Percentiles rank a stretch among this genome's conserved stretches.
phyloP scores from a whole-genome alignment of 2,888 invertebrate species.

The Aphelenchoides bicaudatus region DNA sequence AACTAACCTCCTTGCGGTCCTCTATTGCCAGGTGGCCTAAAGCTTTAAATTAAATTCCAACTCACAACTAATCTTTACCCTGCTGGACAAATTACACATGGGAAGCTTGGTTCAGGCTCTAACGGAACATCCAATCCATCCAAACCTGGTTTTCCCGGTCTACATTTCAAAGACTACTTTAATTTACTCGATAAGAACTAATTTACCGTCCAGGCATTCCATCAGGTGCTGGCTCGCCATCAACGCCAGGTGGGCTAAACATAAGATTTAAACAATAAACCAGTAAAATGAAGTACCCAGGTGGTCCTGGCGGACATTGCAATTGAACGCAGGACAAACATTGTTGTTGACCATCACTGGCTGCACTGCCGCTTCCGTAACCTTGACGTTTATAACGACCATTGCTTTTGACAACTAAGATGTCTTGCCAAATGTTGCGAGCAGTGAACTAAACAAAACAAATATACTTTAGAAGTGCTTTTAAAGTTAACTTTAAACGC shows the following conservation, averaged over 20 bases:
- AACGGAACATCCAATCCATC: slow-evolving; percentile 59
- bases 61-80: slow-evolving; percentile 29
- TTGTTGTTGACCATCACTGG: slow-evolving; percentile 42
- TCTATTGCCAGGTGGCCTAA: slow-evolving; percentile 49
- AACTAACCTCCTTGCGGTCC: slow-evolving; percentile 59
- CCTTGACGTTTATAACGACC: slow-evolving; percentile 48
- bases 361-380: slow-evolving; percentile 23
- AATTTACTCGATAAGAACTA: not conserved
- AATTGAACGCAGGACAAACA: slow-evolving; percentile 58
- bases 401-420: slow-evolving; percentile 48
- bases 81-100: slow-evolving; percentile 59
- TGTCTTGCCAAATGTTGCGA: slow-evolving; percentile 56
- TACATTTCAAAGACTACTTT: slow-evolving; percentile 1
- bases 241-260: slow-evolving; percentile 56
- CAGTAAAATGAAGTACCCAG: slow-evolving; percentile 11
- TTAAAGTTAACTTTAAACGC: slow-evolving; percentile 45
- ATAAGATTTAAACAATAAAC: not conserved
- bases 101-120: slow-evolving; percentile 60
- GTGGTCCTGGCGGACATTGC: slow-evolving; percentile 58
- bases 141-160: slow-evolving; percentile 56
- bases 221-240: slow-evolving; percentile 42
- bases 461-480: slow-evolving; percentile 13
- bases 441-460: slow-evolving; percentile 46
- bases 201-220: slow-evolving; percentile 21
- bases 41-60: slow-evolving; percentile 1